These are phyloP conservation scores for Aspidiotus destructor DNA, from an alignment of 2,888 invertebrate genomes.

Conservation along the genomic window DNA sequence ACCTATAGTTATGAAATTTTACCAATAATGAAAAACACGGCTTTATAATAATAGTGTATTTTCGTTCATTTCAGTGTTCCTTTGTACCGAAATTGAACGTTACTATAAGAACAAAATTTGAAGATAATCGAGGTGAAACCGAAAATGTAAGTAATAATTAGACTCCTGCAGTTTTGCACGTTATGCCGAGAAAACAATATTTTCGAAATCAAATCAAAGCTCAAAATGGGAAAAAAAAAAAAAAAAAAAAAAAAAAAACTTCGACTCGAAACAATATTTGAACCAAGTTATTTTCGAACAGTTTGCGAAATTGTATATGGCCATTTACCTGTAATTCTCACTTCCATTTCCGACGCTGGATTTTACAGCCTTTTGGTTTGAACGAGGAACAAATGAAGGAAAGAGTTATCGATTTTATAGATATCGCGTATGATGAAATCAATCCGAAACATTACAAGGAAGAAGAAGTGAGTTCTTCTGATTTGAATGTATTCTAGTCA, in stretches of 20 bases:
- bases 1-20: constrained; percentile 26
- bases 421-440: constrained; percentile 80
- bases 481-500: background rate
- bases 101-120: constrained; percentile 73
- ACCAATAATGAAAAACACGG: background rate
- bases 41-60: background rate
- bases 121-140: constrained; percentile 74
- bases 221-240: no score
- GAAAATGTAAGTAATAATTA: constrained; percentile 79
- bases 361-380: constrained; percentile 61
- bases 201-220: no score
- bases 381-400: constrained; percentile 60
- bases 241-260: no score
- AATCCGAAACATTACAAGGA: constrained; percentile 80
- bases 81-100: constrained; percentile 39
- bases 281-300: no score
- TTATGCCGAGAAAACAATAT: no score
- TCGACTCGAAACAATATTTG: no score
- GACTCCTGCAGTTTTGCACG: background rate
- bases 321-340: background rate
- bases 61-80: constrained; percentile 51
- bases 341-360: constrained; percentile 2
- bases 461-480: constrained; percentile 50
- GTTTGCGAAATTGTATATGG: no score
- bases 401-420: constrained; percentile 67